A percentile compares a stretch with the other conserved stretches of the same genome.
Conservation (phyloP, 2,888 invertebrate species). For the Malacosoma neustria region DNA sequence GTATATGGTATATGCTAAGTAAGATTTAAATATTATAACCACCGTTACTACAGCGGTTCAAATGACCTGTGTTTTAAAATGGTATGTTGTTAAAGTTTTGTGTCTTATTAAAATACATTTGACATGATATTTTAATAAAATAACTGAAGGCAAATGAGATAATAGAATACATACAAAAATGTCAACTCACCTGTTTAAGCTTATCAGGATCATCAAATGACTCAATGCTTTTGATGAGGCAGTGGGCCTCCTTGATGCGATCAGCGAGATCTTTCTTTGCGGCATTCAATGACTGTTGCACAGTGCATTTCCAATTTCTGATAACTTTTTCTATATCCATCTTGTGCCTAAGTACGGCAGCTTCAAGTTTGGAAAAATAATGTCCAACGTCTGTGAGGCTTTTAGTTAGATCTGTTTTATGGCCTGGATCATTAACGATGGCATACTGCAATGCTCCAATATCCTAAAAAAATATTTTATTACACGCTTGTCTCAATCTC, state of each 20-base stretch:
- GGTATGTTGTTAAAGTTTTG: no score
- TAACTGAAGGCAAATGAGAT: no score
- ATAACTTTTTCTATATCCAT: conserved; percentile 43
- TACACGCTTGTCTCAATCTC: no score
- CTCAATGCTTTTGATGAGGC: no score
- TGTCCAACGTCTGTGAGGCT: conserved; percentile 51
- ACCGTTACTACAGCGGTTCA: no score
- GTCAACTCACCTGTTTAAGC: conserved; percentile 37
- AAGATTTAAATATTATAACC: no score
- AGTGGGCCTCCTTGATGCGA: conserved; percentile 36
- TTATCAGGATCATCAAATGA: conserved; percentile 31
- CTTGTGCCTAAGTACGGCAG: conserved; percentile 67
- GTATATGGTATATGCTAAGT: no score
- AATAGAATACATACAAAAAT: no score
- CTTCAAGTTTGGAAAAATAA: conserved; percentile 68
- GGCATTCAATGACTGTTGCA: conserved; percentile 39
- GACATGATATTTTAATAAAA: no score
- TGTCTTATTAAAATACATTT: no score
- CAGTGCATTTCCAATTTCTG: conserved; percentile 32
- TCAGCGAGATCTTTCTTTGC: conserved; percentile 35
- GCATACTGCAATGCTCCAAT: conserved; percentile 50
- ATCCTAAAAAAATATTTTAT: conserved; percentile 45
- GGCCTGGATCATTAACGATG: conserved; percentile 37
- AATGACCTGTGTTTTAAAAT: no score
- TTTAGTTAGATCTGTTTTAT: conserved; percentile 30